Evolutionary conservation across 2,113 vertebrate genomes (phyloP), one percentile per base, ranked within the genome.

Genomic region (Microcebus lehilahytsara): DNA sequence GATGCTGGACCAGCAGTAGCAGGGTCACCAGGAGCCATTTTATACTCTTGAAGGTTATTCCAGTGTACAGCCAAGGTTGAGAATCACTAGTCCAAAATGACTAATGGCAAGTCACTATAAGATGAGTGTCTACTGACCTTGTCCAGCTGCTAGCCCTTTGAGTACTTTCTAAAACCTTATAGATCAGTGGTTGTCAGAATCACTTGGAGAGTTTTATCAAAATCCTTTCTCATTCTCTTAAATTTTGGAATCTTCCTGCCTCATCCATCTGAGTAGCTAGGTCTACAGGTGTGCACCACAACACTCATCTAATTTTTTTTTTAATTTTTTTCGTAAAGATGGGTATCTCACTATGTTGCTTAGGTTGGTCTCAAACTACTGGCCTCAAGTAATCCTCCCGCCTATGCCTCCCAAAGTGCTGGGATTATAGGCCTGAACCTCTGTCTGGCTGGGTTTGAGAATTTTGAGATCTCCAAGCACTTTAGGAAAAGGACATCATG

Each of bases 61-160:
- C 53, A 77, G 0, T 5, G 20, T 87, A 53, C 23, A 20, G 23
- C 42, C 78, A 56, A 0, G 0, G 3, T 14, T 67, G 22, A 62
- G 51, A 72, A 72, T 23, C 92, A 10, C 37, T 66, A 17, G 11
- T 62, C 60, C 27, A 14, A 56, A 40, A 13, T 42, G 23, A 71
- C 22, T 0, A 1, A 20, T 62, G 3, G n/a, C 27, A 60, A 75
- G 32, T 56, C 67, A 8, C 60, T 62, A 0, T 30, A 30, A 58
- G 58, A 30, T 16, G 4, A 42, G 46, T 78, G 69, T 46, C 51
- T 34, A 37, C 56, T 81, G 71, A 40, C 27, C 32, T 25, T 89
- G 34, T 32, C 58, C 56, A n/a, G n/a, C 71, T n/a, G 2, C 37
- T 19, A 79, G 75, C 71, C 42, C 23, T 83, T 19, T 53, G 72